Percentiles rank a stretch among this genome's conserved stretches.
These are phyloP conservation scores for Nephrocerus scutellatus DNA, from an alignment of 2,888 invertebrate genomes.

Conservation along the genomic window DNA sequence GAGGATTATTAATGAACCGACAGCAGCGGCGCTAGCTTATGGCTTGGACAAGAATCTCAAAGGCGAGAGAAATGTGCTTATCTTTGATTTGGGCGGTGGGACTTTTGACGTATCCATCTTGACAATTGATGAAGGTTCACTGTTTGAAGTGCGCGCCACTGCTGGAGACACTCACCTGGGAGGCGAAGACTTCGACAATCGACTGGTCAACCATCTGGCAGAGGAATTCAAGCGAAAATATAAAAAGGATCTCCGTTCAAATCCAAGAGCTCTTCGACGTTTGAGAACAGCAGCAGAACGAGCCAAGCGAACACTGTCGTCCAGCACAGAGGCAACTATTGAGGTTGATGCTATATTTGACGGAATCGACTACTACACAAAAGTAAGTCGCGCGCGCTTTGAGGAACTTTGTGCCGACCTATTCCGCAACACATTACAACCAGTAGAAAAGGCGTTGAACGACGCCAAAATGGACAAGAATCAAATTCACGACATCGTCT, in stretches of 20 bases:
- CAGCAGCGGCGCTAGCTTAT: conserved; percentile 86
- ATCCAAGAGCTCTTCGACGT: conserved; percentile 61
- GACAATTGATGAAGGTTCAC: conserved; percentile 82
- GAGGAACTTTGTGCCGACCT: conserved; percentile 67
- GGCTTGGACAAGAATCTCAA: conserved; percentile 78
- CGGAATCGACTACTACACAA: conserved; percentile 66
- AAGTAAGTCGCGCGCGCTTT: conserved; percentile 66
- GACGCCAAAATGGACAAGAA: conserved; percentile 74
- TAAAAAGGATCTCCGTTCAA: conserved; percentile 60
- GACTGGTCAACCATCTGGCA: conserved; percentile 78
- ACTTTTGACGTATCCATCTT: conserved; percentile 94
- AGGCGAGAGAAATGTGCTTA: conserved; percentile 74
- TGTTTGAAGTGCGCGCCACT: conserved; percentile 92
- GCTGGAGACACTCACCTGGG: conserved; percentile 92
- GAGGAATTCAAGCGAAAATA: conserved; percentile 79
- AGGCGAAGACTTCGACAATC: conserved; percentile 86
- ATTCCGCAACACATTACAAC: conserved; percentile 65
- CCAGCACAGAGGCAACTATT: conserved; percentile 67
- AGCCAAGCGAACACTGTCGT: conserved; percentile 69
- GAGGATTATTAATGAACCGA: conserved; percentile 88
- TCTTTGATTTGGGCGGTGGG: conserved; percentile 61
- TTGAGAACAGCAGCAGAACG: conserved; percentile 70
- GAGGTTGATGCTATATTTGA: conserved; percentile 71
- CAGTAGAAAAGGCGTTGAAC: conserved; percentile 69
- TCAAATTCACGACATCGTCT: conserved; percentile 68